Evolutionary conservation across 2,888 invertebrate species (phyloP), one percentile per base, ranked within the genome.

Genomic region (Scrobipalpa atriplicella): DNA sequence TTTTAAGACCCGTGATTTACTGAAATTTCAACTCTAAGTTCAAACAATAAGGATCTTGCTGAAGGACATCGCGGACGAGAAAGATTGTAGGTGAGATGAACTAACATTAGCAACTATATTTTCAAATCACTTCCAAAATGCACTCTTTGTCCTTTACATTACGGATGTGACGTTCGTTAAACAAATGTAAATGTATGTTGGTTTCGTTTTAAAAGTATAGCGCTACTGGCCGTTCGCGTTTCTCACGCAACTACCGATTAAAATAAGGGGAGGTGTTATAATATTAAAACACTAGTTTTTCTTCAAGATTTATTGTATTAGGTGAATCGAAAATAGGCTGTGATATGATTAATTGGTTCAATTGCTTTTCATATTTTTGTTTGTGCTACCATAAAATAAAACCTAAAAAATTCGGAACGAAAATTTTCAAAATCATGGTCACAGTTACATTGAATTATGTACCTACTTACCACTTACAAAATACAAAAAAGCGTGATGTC

Each of bases 211-310:
- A 86, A 82, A 83, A 89, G 85, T 82, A 77, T 84, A 38, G 81
- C 75, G 85, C 88, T 86, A 86, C 89, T 85, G 88, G 76, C 79
- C 77, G 83, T 75, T 91, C 81, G 92, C 92, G 92, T 92, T 92
- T 91, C 89, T 87, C 92, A 92, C 92, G 92, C 92, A 85, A 92
- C 84, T 78, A 78, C 82, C 87, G 89, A 89, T 88, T 89, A 88
- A 86, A 64, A 83, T 71, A 80, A 74, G 69, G 73, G 73, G 72
- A 75, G 58, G 63, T 39, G 82, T 87, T 85, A 83, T 84, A 83
- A 83, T 83, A 85, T 85, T 87, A 86, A 88, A 88, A 85, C 82
- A 82, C 80, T 75, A 73, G 74, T 51, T n/a, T n/a, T n/a, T n/a
- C n/a, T n/a, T n/a, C 16, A 63, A 63, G 63, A 63, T 63, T 63